Percentiles rank a stretch among this genome's conserved stretches.
Conservation (phyloP, 2,888 invertebrate genomes). For the Cephus pulcher region DNA sequence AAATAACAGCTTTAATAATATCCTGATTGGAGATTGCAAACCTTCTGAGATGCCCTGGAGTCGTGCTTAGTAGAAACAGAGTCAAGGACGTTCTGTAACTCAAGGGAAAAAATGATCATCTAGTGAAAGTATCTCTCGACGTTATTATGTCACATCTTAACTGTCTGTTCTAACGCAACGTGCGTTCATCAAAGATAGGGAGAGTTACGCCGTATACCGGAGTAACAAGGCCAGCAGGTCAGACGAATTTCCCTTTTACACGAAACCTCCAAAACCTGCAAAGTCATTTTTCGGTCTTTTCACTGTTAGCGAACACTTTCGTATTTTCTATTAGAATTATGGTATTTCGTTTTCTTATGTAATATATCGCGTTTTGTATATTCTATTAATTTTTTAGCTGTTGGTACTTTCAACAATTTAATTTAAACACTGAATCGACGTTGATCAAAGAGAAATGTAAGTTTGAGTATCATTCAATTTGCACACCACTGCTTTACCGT, state of each 20-base stretch:
- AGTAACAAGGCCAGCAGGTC: constrained; percentile 33
- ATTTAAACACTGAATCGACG: not conserved
- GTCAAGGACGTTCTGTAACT: constrained; percentile 46
- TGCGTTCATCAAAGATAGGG: constrained; percentile 7
- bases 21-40: not conserved
- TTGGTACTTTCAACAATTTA: not conserved
- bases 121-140: constrained; percentile 47
- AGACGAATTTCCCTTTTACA: constrained; percentile 26
- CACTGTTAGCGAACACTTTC: not conserved
- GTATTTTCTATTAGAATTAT: too few species aligned
- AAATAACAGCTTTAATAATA: not conserved
- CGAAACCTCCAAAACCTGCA: not conserved
- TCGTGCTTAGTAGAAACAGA: constrained; percentile 32
- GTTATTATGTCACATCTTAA: constrained; percentile 44
- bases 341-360: too few species aligned
- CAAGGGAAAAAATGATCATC: constrained; percentile 28
- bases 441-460: not conserved
- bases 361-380: not conserved
- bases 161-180: constrained; percentile 27
- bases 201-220: constrained; percentile 3
- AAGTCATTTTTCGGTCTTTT: not conserved
- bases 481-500: not conserved
- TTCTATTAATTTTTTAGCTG: not conserved
- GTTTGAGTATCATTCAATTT: not conserved
- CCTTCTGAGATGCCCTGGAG: constrained; percentile 1